Base-by-base conservation (phyloP, 2,888 invertebrate genomes). In the Melanostoma mellinum region DNA sequence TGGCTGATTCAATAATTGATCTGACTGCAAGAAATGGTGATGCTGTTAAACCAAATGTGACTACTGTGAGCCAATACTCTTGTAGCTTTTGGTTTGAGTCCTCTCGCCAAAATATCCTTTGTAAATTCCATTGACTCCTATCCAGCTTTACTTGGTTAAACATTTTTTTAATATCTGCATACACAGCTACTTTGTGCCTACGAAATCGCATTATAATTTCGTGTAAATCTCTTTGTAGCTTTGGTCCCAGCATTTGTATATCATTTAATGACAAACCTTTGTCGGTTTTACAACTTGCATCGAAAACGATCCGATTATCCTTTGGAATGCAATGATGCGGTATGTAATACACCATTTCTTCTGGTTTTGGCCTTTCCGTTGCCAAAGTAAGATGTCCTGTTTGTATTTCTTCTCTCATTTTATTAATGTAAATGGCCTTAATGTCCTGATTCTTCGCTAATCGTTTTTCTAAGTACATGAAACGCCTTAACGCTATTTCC, bases 31-130 rank as follows among this genome's bases (percentile, higher is more conserved):
- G 10, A 38, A 67, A 61, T 6, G 73, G 61, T 55, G 73, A 68
- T 1, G 79, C 68, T 35, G 79, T 74, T 9, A 75, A 44, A 0
- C 63, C 74, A 53, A 60, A 69, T 2, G 69, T 80, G 4, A 80
- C 74, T 0, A 74, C 80, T 1, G 48, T 71, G 2, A 75, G 20
- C 63, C 80, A 75, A 33, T 71, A 80, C 44, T 80, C 63, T 0
- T 8, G 36, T 5, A 75, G 1, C 20, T 58, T 55, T 1, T 69
- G 55, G 6, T 4, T 0, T 4, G 4, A 48, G 33, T 44, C 46
- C 6, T 74, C 61, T 38, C 69, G n/a, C n/a, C n/a, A n/a, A n/a
- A n/a, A n/a, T n/a, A n/a, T n/a, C n/a, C n/a, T n/a, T n/a, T n/a
- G n/a, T n/a, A n/a, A n/a, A n/a, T n/a, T n/a, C n/a, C n/a, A n/a